Percentiles rank a stretch among this genome's conserved stretches.
phyloP scores from a whole-genome alignment of 2,888 invertebrate species.

The Phrixothrix hirtus region DNA sequence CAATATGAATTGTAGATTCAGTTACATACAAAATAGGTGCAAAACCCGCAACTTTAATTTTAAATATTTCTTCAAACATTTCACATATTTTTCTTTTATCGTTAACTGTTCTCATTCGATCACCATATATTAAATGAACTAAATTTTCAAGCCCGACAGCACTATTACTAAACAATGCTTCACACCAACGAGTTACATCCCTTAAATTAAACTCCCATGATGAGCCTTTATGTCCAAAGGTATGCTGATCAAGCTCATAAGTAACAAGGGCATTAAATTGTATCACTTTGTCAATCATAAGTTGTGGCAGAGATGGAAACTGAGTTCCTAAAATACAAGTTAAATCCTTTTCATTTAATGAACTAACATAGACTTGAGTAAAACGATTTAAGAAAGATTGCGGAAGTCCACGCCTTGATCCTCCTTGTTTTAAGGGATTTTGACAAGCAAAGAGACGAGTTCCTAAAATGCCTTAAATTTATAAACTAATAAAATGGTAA shows the following conservation, averaged over 20 bases:
- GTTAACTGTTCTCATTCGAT: constrained; percentile 78
- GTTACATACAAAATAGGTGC: constrained; percentile 65
- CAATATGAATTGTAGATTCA: constrained; percentile 63
- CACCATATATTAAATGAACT: constrained; percentile 80
- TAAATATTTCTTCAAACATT: constrained; percentile 58
- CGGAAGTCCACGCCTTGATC: constrained; percentile 93
- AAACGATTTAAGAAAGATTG: constrained; percentile 97
- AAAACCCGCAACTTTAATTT: constrained; percentile 59
- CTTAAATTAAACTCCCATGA: constrained; percentile 98
- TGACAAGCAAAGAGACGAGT: constrained; percentile 97
- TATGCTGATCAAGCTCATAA: constrained; percentile 64
- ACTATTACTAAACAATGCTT: constrained; percentile 63
- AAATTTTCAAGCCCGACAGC: constrained; percentile 59
- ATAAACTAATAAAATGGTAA: not conserved
- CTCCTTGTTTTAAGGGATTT: constrained; percentile 95
- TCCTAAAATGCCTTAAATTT: constrained; percentile 45
- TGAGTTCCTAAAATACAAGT: constrained; percentile 67
- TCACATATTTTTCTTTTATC: constrained; percentile 74
- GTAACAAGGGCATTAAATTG: constrained; percentile 74
- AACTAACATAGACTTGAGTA: constrained; percentile 80
- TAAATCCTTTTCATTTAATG: constrained; percentile 68
- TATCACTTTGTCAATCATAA: constrained; percentile 73
- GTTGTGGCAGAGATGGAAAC: constrained; percentile 64
- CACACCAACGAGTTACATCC: constrained; percentile 93
- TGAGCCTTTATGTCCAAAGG: constrained; percentile 80